Evolutionary conservation across 2,888 invertebrate species (phyloP).

Genomic region (Meghimatium bilineatum): DNA sequence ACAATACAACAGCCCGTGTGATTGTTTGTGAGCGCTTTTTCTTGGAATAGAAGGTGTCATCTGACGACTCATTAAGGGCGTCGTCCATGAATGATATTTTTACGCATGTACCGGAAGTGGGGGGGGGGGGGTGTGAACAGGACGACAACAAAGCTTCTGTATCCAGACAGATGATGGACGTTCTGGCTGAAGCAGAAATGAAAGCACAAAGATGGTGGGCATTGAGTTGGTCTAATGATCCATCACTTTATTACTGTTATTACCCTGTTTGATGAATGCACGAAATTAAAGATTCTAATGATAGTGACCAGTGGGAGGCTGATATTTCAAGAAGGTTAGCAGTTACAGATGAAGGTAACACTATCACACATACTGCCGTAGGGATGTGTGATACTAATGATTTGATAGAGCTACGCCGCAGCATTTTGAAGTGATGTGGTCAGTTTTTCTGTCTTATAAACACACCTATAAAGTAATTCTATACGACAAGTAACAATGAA

Average conservation of each 20-base stretch:
- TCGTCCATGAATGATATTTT: constrained; percentile 2
- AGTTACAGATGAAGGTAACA: too few relatives aligned
- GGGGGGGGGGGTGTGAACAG: too few relatives aligned
- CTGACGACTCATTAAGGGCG: constrained; percentile 34
- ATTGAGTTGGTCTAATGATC: neutral
- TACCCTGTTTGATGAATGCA: constrained; percentile 16
- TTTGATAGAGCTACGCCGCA: too few relatives aligned
- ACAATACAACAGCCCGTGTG: neutral
- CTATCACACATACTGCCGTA: too few relatives aligned
- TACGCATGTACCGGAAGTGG: constrained; percentile 28
- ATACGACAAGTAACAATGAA: too few relatives aligned
- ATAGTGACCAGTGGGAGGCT: neutral
- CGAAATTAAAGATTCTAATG: neutral
- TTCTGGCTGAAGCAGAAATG: neutral
- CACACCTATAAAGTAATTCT: too few relatives aligned
- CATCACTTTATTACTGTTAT: constrained; percentile 20
- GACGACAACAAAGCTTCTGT: constrained; percentile 26
- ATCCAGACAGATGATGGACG: neutral
- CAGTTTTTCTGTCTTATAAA: too few relatives aligned
- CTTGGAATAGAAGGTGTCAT: constrained; percentile 1
- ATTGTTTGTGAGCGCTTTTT: neutral
- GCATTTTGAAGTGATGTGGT: too few relatives aligned
- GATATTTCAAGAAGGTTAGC: neutral
- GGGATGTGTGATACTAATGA: too few relatives aligned
- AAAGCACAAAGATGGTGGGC: constrained; percentile 16